Conservation (phyloP, 2,888 invertebrate species). For the Synanthedon tipuliformis region DNA sequence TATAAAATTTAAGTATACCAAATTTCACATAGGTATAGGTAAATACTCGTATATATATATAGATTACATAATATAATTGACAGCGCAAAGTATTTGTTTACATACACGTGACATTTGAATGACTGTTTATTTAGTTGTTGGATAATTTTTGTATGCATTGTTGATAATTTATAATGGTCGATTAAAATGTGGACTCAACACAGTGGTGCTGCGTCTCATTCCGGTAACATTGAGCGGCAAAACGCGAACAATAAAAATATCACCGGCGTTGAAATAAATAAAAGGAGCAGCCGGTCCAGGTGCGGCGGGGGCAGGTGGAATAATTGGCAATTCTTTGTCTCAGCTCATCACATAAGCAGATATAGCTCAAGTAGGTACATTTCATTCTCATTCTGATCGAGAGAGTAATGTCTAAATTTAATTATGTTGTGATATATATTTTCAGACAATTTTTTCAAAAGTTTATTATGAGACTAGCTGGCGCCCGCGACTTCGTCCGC, state of each 20-base stretch:
- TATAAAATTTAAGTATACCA: no score
- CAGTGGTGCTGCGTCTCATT: slow-evolving; percentile 30
- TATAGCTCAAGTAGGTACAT: slow-evolving; percentile 20
- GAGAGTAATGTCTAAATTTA: slow-evolving; percentile 27
- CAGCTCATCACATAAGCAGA: slow-evolving; percentile 35
- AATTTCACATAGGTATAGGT: no score
- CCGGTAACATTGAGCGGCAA: slow-evolving; percentile 36
- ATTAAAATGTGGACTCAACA: slow-evolving; percentile 13
- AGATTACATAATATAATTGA: no score
- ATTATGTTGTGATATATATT: slow-evolving; percentile 39
- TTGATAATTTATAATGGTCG: background rate
- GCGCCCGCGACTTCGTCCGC: no score
- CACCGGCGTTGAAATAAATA: slow-evolving; percentile 65
- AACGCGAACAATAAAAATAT: slow-evolving; percentile 66
- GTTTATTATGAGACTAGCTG: no score
- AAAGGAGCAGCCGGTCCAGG: slow-evolving; percentile 64
- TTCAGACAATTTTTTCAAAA: slow-evolving; percentile 5
- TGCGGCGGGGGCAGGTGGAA: slow-evolving; percentile 65
- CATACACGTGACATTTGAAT: no score
- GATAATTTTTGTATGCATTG: background rate
- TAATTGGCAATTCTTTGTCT: slow-evolving; percentile 70
- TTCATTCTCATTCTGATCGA: no score
- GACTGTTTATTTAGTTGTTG: no score
- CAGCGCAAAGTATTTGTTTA: no score
- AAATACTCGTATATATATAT: no score